phyloP scores from a whole-genome alignment of 1,140 invertebrate species.

The Drosophila pectinifera region DNA sequence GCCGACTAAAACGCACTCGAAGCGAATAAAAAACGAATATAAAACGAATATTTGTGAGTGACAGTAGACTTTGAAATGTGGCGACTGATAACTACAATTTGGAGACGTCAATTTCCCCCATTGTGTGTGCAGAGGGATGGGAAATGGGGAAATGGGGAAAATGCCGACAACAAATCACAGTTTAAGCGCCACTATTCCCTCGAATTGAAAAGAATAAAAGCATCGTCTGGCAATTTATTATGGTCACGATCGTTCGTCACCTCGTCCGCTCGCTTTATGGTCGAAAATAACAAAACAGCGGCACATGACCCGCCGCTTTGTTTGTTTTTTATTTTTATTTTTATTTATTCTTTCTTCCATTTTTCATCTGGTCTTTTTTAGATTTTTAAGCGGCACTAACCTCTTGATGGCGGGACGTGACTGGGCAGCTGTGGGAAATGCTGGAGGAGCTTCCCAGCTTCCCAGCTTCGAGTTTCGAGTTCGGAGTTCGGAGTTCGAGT shows the following conservation, averaged over 20 bases:
- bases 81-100: conserved; percentile 14
- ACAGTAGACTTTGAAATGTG: not conserved
- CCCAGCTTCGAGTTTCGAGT: not conserved
- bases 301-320: conserved; percentile 6
- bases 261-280: conserved; percentile 45
- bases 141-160: conserved; percentile 11
- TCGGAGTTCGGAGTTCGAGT: conserved; percentile 12
- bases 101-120: not conserved
- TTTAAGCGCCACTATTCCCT: conserved; percentile 14
- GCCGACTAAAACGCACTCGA: not conserved
- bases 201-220: conserved; percentile 28
- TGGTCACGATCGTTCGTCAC: conserved; percentile 59
- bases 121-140: not conserved
- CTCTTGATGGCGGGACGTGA: conserved; percentile 48
- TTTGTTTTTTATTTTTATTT: not conserved
- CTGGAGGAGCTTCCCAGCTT: no score
- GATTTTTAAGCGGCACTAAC: conserved; percentile 33
- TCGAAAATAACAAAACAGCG: conserved; percentile 25
- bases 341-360: not conserved
- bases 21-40: not conserved
- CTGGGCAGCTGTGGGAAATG: conserved; percentile 22
- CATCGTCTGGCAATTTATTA: conserved; percentile 46
- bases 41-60: conserved; percentile 8
- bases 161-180: conserved; percentile 26
- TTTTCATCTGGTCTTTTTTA: conserved; percentile 4